Conservation (phyloP, 2,113 vertebrate genomes). For the Sus scrofa region T2T-Sscrofa CM000823.6:36406501-36407000, state of each 20-base stretch:
- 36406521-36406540: background rate
- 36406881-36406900: slow-evolving; percentile 4
- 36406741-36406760: slow-evolving; percentile 55
- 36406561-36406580: slow-evolving; percentile 11
- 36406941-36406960: background rate
- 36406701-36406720: background rate
- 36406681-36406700: background rate
- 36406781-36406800: slow-evolving; percentile 28
- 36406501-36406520: background rate
- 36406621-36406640: slow-evolving; percentile 26
- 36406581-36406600: background rate
- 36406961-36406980: background rate
- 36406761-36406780: slow-evolving; percentile 46
- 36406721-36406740: slow-evolving; percentile 20
- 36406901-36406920: slow-evolving; percentile 42
- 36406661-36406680: background rate
- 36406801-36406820: background rate
- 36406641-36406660: background rate
- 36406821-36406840: background rate
- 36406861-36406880: slow-evolving; percentile 38
- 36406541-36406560: background rate
- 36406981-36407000: background rate
- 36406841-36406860: slow-evolving; percentile 23
- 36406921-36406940: slow-evolving; percentile 55
- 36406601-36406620: slow-evolving; percentile 7